Evolutionary conservation across 2,888 invertebrate genomes (phyloP).

Genomic region (Xylophagus ater): DNA sequence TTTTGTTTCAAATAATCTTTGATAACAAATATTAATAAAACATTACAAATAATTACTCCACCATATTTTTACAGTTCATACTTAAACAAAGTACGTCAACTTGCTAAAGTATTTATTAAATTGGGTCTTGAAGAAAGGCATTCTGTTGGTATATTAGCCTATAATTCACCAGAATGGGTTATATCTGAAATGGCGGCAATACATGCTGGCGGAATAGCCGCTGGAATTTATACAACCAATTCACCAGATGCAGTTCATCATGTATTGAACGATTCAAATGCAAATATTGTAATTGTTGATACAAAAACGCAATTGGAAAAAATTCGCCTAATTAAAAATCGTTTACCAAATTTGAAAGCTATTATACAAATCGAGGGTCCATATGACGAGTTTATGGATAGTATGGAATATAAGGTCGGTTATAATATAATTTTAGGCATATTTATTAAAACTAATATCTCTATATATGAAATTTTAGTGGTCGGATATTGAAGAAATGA

Average conservation of each 20-base stretch:
- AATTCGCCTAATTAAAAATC: conserved; percentile 53
- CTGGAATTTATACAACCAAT: conserved; percentile 85
- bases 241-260: conserved; percentile 72
- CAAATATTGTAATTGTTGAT: conserved; percentile 78
- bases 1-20: neutral
- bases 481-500: conserved; percentile 59
- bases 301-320: conserved; percentile 77
- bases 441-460: neutral
- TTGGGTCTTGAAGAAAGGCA: conserved; percentile 63
- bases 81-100: conserved; percentile 46
- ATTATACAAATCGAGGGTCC: conserved; percentile 46
- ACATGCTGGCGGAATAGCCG: conserved; percentile 74
- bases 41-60: conserved; percentile 22
- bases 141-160: conserved; percentile 76
- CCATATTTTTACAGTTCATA: neutral
- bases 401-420: conserved; percentile 24
- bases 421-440: neutral
- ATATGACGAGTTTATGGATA: conserved; percentile 25
- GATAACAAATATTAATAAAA: neutral
- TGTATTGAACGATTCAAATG: conserved; percentile 57
- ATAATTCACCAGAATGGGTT: conserved; percentile 85
- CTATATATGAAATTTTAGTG: conserved; percentile 45
- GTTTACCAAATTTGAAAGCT: conserved; percentile 62
- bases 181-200: conserved; percentile 72
- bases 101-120: conserved; percentile 71